A percentile compares a stretch with the other conserved stretches of the same genome.
These are phyloP conservation scores for Eilema griseolum DNA, from an alignment of 2,888 invertebrate species.

Conservation along the genomic window DNA sequence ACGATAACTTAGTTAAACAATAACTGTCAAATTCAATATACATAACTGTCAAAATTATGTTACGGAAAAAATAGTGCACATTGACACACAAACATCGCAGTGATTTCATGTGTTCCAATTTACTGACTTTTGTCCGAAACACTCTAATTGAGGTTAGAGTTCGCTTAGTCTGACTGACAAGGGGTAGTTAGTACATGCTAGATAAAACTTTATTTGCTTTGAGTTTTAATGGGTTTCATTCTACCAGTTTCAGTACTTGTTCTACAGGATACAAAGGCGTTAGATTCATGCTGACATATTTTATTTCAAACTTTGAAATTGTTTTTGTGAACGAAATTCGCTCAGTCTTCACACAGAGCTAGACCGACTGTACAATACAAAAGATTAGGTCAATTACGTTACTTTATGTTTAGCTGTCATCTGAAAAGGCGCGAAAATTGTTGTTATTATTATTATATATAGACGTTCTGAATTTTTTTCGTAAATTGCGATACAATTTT, in stretches of 20 bases:
- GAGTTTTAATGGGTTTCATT: not conserved
- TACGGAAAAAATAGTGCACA: not conserved
- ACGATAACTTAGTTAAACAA: no score
- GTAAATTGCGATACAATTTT: not conserved
- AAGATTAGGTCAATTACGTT: no score
- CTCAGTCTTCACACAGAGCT: no score
- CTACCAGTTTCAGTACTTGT: not conserved
- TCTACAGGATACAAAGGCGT: not conserved
- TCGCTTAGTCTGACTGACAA: not conserved
- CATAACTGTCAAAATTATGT: not conserved
- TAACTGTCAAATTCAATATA: not conserved
- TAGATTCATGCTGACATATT: not conserved
- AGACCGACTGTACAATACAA: no score
- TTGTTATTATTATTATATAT: not conserved
- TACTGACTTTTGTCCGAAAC: not conserved
- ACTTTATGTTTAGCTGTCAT: no score
- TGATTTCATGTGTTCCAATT: not conserved
- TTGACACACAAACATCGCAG: not conserved
- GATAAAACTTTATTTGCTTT: conserved; percentile 2
- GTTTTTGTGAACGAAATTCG: no score
- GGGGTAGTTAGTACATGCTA: not conserved
- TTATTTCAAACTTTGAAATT: no score
- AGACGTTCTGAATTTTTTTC: not conserved
- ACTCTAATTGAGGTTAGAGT: not conserved
- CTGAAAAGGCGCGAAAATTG: no score